A percentile compares a stretch with the other conserved stretches of the same genome.
These are phyloP conservation scores for Sarcophaga bullata DNA, from an alignment of 1,140 invertebrate species.

Conservation along the genomic window DNA sequence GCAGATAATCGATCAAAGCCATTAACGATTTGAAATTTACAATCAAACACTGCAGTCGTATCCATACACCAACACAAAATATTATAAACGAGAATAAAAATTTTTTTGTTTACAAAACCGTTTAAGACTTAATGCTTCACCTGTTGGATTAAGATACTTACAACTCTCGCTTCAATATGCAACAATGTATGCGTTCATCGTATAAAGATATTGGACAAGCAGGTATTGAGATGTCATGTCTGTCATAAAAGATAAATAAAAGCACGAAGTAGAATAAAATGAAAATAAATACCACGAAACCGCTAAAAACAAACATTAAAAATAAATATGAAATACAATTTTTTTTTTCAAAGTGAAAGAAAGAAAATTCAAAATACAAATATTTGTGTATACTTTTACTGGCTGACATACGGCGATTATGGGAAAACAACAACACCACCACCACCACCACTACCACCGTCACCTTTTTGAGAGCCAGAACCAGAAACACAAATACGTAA, in stretches of 20 bases:
- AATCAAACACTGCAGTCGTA: not conserved
- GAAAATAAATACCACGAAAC: constrained; percentile 14
- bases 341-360: not conserved
- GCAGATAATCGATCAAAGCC: not conserved
- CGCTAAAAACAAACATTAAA: constrained; percentile 18
- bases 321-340: constrained; percentile 9
- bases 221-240: not conserved
- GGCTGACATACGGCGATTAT: not conserved
- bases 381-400: not conserved
- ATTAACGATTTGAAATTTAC: not conserved
- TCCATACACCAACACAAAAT: not conserved
- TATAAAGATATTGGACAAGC: not conserved
- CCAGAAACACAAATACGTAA: too few species aligned
- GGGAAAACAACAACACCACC: not conserved
- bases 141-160: not conserved
- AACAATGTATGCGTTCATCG: not conserved
- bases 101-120: not conserved
- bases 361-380: not conserved
- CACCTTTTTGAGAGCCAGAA: too few species aligned
- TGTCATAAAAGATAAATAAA: constrained; percentile 3
- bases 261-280: not conserved
- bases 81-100: not conserved
- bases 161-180: not conserved
- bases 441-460: not conserved
- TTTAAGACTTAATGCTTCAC: not conserved